Conservation (phyloP, 2,113 vertebrate species). For the Burhinus oedicnemus region DNA sequence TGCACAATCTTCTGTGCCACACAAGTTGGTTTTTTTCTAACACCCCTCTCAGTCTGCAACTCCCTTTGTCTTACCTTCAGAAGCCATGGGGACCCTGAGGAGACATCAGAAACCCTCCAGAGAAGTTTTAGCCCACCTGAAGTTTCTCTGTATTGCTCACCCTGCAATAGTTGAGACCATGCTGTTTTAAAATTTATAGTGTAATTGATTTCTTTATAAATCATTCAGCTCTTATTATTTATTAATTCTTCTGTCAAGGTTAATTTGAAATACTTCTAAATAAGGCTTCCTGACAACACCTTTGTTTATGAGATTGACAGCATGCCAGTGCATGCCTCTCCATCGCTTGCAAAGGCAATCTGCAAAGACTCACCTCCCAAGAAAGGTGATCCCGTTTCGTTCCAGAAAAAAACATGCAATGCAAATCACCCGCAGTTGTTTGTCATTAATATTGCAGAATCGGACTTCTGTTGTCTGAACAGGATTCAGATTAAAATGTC, state of each 20-base stretch:
- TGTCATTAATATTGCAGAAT: conserved; percentile 29
- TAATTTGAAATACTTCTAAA: conserved; percentile 81
- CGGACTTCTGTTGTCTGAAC: neutral
- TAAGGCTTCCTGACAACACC: conserved; percentile 72
- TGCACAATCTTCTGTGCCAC: neutral
- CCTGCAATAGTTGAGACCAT: conserved; percentile 18
- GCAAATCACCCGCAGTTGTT: conserved; percentile 12
- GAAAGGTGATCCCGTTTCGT: neutral
- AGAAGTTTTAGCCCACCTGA: neutral
- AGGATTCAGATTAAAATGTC: neutral
- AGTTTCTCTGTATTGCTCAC: neutral
- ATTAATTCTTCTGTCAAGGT: conserved; percentile 80
- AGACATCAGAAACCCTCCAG: neutral
- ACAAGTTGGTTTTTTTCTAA: neutral
- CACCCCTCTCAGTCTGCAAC: neutral
- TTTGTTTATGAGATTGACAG: conserved; percentile 74
- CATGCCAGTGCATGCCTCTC: neutral
- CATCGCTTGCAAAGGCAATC: neutral
- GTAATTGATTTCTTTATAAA: conserved; percentile 82
- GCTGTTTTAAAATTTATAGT: conserved; percentile 75
- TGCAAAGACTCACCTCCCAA: neutral
- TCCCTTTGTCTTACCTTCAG: neutral
- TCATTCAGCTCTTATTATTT: conserved; percentile 79
- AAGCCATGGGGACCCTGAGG: neutral
- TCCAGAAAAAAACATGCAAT: neutral